Percentiles rank a stretch among this genome's conserved stretches.
Conservation (phyloP, 1,140 invertebrate species). For the Adelges cooleyi region DNA sequence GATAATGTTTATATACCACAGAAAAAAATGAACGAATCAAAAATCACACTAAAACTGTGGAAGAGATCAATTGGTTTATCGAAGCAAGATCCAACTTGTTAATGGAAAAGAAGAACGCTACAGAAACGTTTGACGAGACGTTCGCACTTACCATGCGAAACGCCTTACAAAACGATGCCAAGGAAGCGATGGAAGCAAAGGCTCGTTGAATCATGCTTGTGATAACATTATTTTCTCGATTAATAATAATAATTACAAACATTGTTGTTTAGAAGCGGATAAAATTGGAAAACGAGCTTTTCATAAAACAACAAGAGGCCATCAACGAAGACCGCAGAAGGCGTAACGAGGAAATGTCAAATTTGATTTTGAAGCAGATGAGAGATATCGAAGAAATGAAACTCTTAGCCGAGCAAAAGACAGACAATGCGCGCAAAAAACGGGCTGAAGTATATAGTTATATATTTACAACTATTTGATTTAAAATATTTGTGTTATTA, state of each 20-base stretch:
- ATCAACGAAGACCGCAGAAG: conserved; percentile 8
- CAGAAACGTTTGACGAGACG: neutral
- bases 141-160: neutral
- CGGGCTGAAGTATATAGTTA: neutral
- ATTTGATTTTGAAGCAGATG: neutral
- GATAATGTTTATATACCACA: too few species aligned
- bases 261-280: neutral
- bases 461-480: too few species aligned
- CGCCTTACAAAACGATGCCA: neutral
- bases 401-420: neutral
- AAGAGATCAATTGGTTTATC: neutral
- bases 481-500: too few species aligned
- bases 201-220: neutral
- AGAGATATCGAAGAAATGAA: neutral
- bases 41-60: neutral
- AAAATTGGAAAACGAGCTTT: neutral
- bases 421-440: neutral
- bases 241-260: neutral
- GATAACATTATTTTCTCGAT: too few species aligned
- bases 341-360: neutral
- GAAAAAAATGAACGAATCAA: neutral
- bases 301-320: neutral
- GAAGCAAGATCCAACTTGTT: neutral
- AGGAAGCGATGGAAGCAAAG: neutral
- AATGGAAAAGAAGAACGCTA: neutral